phyloP scores from a whole-genome alignment of 2,888 invertebrate genomes.

The Acronicta leporina region DNA sequence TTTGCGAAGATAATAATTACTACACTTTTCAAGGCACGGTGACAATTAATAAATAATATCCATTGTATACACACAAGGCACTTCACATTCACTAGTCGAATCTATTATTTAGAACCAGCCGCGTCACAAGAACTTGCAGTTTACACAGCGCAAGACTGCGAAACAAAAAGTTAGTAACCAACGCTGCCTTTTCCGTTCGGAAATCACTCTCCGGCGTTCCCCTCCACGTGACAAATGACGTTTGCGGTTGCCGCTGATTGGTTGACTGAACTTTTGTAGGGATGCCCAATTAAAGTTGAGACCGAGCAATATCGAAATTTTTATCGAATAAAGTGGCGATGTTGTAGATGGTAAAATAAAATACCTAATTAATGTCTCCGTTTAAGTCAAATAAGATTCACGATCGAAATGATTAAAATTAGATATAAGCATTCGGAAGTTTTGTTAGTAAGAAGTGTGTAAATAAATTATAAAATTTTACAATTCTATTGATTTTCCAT shows the following conservation, averaged over 20 bases:
- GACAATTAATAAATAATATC: constrained; percentile 73
- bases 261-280: constrained; percentile 26
- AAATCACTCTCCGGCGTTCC: constrained; percentile 55
- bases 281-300: constrained; percentile 1
- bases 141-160: constrained; percentile 61
- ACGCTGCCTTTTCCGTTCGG: constrained; percentile 59
- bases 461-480: too few species aligned
- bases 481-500: too few species aligned
- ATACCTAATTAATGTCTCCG: too few species aligned
- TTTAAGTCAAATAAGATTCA: too few species aligned
- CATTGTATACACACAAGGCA: constrained; percentile 81
- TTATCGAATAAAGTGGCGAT: background rate
- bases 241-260: constrained; percentile 54
- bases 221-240: constrained; percentile 69
- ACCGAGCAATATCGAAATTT: constrained; percentile 29
- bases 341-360: too few species aligned
- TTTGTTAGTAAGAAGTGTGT: too few species aligned
- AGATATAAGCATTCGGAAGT: too few species aligned
- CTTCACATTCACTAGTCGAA: constrained; percentile 77
- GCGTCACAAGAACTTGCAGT: constrained; percentile 66
- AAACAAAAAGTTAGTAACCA: constrained; percentile 48
- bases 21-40: constrained; percentile 65
- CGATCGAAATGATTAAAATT: too few species aligned
- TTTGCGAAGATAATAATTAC: constrained; percentile 56
- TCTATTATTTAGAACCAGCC: constrained; percentile 62